Base-by-base conservation (phyloP, 2,888 invertebrate genomes). In the Habrosyne pyritoides region DNA sequence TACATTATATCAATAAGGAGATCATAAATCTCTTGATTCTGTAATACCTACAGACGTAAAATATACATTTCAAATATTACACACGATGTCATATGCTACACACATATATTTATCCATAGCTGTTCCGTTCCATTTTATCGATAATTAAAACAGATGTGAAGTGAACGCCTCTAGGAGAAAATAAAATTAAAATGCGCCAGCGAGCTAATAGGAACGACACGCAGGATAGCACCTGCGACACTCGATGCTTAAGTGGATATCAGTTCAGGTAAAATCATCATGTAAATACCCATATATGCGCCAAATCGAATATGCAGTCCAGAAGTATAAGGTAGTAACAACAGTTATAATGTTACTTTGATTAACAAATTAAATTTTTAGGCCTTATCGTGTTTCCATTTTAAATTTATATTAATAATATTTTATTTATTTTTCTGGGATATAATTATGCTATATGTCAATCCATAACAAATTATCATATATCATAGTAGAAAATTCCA, bases 111-210 rank as follows among this genome's bases (percentile, higher is more conserved):
- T 30, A 30, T 50, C 21, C 8, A 8, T 10, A 42, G 54, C 61
- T 60, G 64, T 66, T 70, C 71, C 77, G 46, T 22, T 18, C 49
- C 12, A 51, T 30, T 73, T 73, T 71, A 61, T 55, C 64, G 57
- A 59, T 85, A 86, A 87, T 87, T 83, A 83, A 81, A 79, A 66
- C 67, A 71, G 69, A 71, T 77, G 68, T 69, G 67, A 67, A 68
- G 61, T 66, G 59, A 64, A 59, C 65, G 68, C 59, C 64, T 66
- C 65, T 59, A 61, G 56, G 69, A 75, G 78, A 64, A 81, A 87
- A 87, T 84, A 76, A 74, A 84, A 86, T 87, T 87, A 87, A 86
- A 87, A 86, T 74, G 79, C 76, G 77, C 73, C 73, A 69, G 71
- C 61, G 52, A 42, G n/a, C 42, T 42, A 42, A 42, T 42, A 18